phyloP scores from a whole-genome alignment of 2,113 vertebrate species.

The Ursus arctos region DNA sequence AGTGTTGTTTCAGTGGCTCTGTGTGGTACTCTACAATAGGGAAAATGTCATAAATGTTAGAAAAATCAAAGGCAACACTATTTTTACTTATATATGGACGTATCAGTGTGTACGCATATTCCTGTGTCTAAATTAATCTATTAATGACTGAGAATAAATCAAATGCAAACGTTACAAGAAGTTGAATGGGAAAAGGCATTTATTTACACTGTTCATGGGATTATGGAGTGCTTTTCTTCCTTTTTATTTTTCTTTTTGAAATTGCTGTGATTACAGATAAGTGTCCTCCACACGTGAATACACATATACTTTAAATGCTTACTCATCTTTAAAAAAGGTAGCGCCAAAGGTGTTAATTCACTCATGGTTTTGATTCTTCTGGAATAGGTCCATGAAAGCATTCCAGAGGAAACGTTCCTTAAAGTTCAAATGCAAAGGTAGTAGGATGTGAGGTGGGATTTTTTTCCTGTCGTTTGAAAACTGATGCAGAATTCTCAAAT shows the following conservation, averaged over 20 bases:
- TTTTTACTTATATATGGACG: not conserved
- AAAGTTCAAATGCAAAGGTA: too few species aligned
- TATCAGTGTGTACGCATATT: not conserved
- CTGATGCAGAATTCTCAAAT: too few species aligned
- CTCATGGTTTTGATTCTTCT: not conserved
- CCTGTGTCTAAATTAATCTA: not conserved
- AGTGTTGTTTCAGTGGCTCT: not conserved
- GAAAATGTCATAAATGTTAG: not conserved
- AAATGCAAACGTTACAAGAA: not conserved
- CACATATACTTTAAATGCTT: not conserved
- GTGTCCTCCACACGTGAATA: not conserved
- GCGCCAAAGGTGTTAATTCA: not conserved
- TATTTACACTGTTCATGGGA: not conserved
- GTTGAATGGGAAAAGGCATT: not conserved
- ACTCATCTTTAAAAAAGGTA: too few species aligned
- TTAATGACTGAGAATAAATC: not conserved
- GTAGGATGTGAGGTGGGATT: not conserved
- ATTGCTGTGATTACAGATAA: not conserved
- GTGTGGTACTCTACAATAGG: too few species aligned
- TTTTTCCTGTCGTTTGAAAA: rapidly evolving
- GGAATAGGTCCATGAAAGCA: not conserved
- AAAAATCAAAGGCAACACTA: not conserved
- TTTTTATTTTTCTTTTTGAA: not conserved
- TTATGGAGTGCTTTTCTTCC: not conserved
- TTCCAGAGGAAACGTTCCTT: not conserved